Evolutionary conservation across 2,888 invertebrate species (phyloP), one percentile per base, ranked within the genome.

Genomic region (Orthosia cruda): DNA sequence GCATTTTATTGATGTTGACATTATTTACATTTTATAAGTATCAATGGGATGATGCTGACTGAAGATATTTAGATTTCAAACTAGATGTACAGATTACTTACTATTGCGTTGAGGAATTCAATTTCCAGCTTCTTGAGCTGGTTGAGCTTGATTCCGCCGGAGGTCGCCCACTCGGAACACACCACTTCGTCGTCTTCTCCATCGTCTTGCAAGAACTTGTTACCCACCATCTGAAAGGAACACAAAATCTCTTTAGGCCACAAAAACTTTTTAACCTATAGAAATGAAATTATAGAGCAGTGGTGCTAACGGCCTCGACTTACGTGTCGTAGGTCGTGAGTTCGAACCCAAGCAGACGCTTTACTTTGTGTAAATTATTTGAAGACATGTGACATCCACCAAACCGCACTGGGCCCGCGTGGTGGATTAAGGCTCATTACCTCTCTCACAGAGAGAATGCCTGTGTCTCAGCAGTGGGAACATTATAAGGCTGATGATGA

Each of bases 161-260:
- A 98, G 79, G 97, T 97, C 18, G 99, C 99, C 99, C 99, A 99
- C 95, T 99, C 99, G 73, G 98, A 98, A 91, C 99, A 98, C 92
- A 98, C 98, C 82, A 99, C 98, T 93, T 99, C 99, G 91, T 99
- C 99, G 82, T 98, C 98, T 91, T 99, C 98, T 57, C 99, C 99
- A 90, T 99, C 98, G 90, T 99, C 99, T 94, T 99, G 98, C 87
- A 99, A 96, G 95, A 99, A 99, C 97, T 99, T 99, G 90, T 99
- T 99, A 71, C 99, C 99, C 89, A 99, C 98, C 98, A 99, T 98
- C 99, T 99, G 92, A 85, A 84, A 89, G 81, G n/a, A 68, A 13
- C 20, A 65, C 4, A 13, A 55, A 13, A 55, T n/a, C 12, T 23
- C 12, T n/a, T 47, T 50, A 58, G 0, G 9, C 13, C 1, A 2